These are phyloP conservation scores for Leptinotarsa peninsularis DNA, from an alignment of 2,888 invertebrate genomes.

Conservation along the genomic window DNA sequence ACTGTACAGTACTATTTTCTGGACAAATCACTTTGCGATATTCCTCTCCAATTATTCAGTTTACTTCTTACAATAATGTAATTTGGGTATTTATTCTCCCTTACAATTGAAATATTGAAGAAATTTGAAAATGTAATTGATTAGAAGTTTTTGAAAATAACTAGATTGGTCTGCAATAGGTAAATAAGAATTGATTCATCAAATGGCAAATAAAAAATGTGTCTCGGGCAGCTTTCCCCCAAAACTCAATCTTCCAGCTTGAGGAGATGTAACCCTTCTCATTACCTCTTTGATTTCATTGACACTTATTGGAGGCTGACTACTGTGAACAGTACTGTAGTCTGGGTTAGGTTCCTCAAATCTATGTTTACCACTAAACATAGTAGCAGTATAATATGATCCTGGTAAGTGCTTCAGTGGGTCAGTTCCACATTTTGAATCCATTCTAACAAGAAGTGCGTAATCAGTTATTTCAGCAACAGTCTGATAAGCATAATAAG, in stretches of 20 bases:
- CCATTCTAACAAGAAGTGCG: constrained; percentile 83
- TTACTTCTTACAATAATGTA: no score
- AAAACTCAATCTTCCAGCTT: constrained; percentile 68
- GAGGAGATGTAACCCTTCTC: constrained; percentile 77
- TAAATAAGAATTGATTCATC: constrained; percentile 29
- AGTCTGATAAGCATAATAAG: constrained; percentile 90
- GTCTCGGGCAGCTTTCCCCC: constrained; percentile 66
- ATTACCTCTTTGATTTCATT: constrained; percentile 87
- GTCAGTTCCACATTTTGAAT: constrained; percentile 77
- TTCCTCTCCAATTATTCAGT: no score
- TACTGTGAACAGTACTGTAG: constrained; percentile 72
- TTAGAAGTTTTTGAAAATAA: no score
- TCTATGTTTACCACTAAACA: constrained; percentile 70
- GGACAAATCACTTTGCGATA: no score
- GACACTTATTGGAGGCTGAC: constrained; percentile 79
- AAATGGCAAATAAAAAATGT: constrained; percentile 61
- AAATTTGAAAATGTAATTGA: neutral
- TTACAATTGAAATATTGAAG: neutral
- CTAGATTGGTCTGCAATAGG: no score
- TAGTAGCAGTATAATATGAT: constrained; percentile 73
- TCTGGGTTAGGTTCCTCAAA: constrained; percentile 63
- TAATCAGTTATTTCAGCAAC: constrained; percentile 90
- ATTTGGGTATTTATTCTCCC: no score
- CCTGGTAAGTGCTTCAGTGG: constrained; percentile 78
- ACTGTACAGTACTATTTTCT: no score